Conservation (phyloP, 2,797 vertebrate species). For the Ctenosaura bakeri region DNA sequence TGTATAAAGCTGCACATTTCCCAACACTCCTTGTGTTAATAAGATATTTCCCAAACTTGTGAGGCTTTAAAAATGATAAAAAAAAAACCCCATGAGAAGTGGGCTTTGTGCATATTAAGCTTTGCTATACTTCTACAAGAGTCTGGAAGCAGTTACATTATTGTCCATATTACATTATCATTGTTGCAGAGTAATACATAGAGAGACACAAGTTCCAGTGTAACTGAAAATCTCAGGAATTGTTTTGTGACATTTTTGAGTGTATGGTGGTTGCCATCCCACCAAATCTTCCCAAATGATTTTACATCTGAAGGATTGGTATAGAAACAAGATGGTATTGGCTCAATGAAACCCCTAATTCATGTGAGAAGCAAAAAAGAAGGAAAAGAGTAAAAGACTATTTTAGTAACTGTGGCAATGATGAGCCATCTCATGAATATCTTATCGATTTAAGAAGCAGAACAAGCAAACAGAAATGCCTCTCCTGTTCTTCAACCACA, state of each 20-base stretch:
- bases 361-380: neutral
- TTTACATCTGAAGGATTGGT: neutral
- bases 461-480: neutral
- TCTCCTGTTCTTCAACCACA: neutral
- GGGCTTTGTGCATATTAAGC: neutral
- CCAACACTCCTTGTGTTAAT: neutral
- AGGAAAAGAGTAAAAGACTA: neutral
- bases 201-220: neutral
- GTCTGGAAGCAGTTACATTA: neutral
- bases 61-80: neutral
- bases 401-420: neutral
- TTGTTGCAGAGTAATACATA: neutral
- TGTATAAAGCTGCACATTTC: neutral
- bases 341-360: neutral
- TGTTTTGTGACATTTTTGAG: neutral
- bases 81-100: neutral
- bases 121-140: conserved; percentile 38
- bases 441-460: neutral
- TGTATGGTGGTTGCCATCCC: too few species aligned
- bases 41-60: neutral
- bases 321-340: neutral
- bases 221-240: conserved; percentile 21
- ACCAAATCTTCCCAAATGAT: neutral
- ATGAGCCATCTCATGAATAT: too few species aligned
- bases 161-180: neutral